Evolutionary conservation across 2,888 invertebrate genomes (phyloP), one percentile per base, ranked within the genome.

Genomic region (Andrena haemorrhoa): DNA sequence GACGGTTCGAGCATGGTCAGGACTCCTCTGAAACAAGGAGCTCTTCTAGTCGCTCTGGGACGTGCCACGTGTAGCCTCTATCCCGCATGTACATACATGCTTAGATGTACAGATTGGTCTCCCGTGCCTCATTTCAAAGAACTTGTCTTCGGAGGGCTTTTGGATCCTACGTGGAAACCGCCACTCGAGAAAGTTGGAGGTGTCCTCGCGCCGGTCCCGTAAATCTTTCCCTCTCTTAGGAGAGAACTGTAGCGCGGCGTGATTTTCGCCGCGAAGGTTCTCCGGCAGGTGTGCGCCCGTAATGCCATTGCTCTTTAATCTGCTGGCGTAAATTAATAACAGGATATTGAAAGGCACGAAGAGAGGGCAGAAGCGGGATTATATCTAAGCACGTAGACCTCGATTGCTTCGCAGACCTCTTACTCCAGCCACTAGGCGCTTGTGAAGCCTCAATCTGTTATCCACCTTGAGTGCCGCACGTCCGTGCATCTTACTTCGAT

Each of bases 21-120:
- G 6, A 56, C 41, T n/a, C n/a, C 49, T 53, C 49, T 10, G 29
- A 33, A 58, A 56, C 16, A 56, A 60, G 33, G 51, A 53, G 29
- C 29, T 60, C 69, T 31, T 65, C 8, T 29, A 41, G 61, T 51
- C 69, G 73, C 65, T 69, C 29, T 49, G 69, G 73, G 73, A 47
- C 64, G n/a, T 31, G 58, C 26, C 68, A 51, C 47, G 68, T 12
- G 49, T 49, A 31, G 53, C 65, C 58, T 23, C 58, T 23, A 20
- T 33, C 41, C 47, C 23, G 10, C 51, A 12, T 23, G 10, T 58
- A 12, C 16, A 35, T 61, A 63, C 70, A 49, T 53, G 71, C 47
- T 72, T 65, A 56, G 56, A 72, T 63, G 26, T 65, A 76, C 68
- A 65, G 51, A 84, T 75, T 29, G 79, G 49, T 66, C 82, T 51